Evolutionary conservation across 2,888 invertebrate species (phyloP), one percentile per base, ranked within the genome.

Genomic region (Caenorhabditis doughertyi): DNA sequence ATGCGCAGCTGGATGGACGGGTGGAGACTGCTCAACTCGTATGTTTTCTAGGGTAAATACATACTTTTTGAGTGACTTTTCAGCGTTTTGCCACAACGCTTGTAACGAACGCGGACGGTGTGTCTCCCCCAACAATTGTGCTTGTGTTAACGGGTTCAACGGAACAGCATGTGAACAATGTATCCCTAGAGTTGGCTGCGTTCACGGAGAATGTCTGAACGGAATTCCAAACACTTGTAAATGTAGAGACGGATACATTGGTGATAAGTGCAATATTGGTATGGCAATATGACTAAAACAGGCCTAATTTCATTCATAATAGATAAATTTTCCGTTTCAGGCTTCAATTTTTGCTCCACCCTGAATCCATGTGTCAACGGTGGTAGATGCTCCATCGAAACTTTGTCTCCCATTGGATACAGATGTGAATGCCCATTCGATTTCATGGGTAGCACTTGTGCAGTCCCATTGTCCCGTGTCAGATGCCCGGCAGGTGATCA

Each of bases 381-480:
- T 9, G 84, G 80, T 86, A 96, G 96, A 70, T 97, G 97, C 94
- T 95, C 96, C 93, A 97, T 97, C 93, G 96, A 96, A 25, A 42
- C 55, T 0, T 96, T 95, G 77, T 96, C 97, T 44, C 96, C 97
- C 93, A 8, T 8, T 3, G 95, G 95, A 92, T 97, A 96, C 94
- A 35, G 29, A 16, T 97, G 97, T 93, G 95, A 95, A 83, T 97
- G 97, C 93, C 95, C 96, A 62, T 95, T 96, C 91, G 97, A 97
- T 35, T 96, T 96, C 93, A 95, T 96, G 49, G 97, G 97, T 60
- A 94, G 94, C 73, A 96, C 96, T 92, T 97, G 97, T 93, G 96
- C 80, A 42, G 73, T 65, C 3, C 80, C 80, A 0, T 23, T 77
- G 47, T 47, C 21, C 11, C 51, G 42, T 23, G 73, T 79, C 4